Evolutionary conservation across 2,797 vertebrate species (phyloP), one percentile per base, ranked within the genome.

Genomic region (Valencia hispanica): DNA sequence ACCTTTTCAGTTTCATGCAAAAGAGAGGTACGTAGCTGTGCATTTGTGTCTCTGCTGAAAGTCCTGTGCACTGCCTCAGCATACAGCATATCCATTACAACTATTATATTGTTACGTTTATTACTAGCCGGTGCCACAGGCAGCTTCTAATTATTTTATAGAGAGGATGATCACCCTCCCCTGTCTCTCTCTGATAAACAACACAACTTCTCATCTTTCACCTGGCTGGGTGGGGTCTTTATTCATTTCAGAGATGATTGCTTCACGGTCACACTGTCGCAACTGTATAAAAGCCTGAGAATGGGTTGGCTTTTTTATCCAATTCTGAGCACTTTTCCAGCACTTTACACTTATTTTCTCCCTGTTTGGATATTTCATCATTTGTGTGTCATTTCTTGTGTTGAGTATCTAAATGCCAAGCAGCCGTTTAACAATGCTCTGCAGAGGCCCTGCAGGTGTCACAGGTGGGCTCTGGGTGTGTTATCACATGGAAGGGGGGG

Each of bases 1-100:
- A 98, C 86, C 93, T 99, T 78, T 99, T 99, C 94, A 98, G 96
- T 91, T 99, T 99, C 92, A 99, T 99, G 98, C 98, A 99, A 90
- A 98, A 99, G 85, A 93, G 98, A 96, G 98, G 96, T 96, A 93
- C n/a, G 81, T 32, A 20, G n/a, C 34, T 77, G 12, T 68, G 22
- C 34, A 22, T 65, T 34, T 55, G 6, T 51, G 10, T 14, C 4
- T 48, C 48, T 68, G 68, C 47, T 77, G 55, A 57, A 66, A 20
- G 17, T n/a, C 53, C 68, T n/a, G 45, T 48, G 63, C 68, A 20
- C n/a, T 50, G 12, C 18, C 10, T 36, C 22, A n/a, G n/a, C n/a
- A n/a, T 34, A 50, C 70, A 12, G 39, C 10, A 2, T 61, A 72
- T 82, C 72, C 39, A 61, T 78, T 78, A 43, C 65, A 50, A 43